Conservation (phyloP, 2,888 invertebrate species). For the Sympetrum striolatum region DNA sequence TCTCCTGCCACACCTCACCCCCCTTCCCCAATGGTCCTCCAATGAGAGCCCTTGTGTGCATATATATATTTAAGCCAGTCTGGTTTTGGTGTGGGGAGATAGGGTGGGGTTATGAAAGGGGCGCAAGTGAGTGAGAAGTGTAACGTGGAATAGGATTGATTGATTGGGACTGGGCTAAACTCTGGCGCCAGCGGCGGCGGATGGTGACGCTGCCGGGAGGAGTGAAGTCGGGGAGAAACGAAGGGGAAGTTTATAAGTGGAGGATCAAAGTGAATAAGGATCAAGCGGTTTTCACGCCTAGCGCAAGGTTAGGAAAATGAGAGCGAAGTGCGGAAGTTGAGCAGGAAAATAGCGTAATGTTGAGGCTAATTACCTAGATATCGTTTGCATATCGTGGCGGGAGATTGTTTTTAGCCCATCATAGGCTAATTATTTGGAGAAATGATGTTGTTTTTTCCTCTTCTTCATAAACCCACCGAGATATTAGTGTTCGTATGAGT, state of each 20-base stretch:
- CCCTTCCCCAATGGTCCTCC: not conserved
- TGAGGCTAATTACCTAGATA: not conserved
- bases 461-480: too few relatives aligned
- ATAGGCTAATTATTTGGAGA: too few relatives aligned
- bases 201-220: not conserved
- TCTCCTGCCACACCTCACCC: constrained; percentile 5
- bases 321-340: not conserved
- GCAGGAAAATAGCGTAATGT: not conserved
- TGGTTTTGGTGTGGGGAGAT: not conserved
- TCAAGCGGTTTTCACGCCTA: too few relatives aligned
- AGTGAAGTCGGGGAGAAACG: not conserved
- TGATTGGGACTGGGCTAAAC: constrained; percentile 1
- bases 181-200: not conserved
- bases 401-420: too few relatives aligned
- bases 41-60: not conserved
- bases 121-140: not conserved
- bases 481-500: too few relatives aligned
- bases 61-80: constrained; percentile 33
- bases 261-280: not conserved
- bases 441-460: too few relatives aligned
- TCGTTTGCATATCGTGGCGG: too few relatives aligned
- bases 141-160: constrained; percentile 10
- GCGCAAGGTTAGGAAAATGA: too few relatives aligned
- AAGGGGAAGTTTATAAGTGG: not conserved
- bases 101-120: not conserved